phyloP scores from a whole-genome alignment of 1,140 invertebrate species.

The Drosophila biarmipes region DNA sequence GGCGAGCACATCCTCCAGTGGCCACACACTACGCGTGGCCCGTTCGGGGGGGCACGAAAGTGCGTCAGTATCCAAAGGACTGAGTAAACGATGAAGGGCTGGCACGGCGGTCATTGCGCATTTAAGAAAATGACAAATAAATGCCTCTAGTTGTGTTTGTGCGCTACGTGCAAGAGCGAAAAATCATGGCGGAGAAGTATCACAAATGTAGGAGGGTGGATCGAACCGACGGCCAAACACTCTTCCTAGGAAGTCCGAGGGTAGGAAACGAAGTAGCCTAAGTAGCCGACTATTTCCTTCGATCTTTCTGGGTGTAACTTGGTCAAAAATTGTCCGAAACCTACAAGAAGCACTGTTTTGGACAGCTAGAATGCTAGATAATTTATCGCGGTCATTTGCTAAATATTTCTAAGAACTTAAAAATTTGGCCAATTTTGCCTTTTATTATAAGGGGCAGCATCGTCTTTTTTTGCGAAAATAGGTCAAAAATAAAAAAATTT shows the following conservation, averaged over 20 bases:
- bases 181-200: conserved; percentile 9
- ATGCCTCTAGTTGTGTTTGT: conserved; percentile 32
- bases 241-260: not conserved
- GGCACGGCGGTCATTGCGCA: conserved; percentile 60
- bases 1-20: conserved; percentile 35
- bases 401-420: too few species aligned
- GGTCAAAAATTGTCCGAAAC: too few species aligned
- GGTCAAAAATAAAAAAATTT: too few species aligned
- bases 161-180: conserved; percentile 37
- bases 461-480: too few species aligned
- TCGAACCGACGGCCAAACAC: not conserved
- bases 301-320: too few species aligned
- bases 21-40: conserved; percentile 30
- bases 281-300: too few species aligned
- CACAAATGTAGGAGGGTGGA: not conserved
- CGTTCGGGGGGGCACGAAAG: conserved; percentile 35
- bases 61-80: conserved; percentile 53
- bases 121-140: conserved; percentile 65
- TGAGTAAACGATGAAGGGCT: not conserved
- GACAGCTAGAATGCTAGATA: too few species aligned
- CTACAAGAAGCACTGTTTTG: too few species aligned
- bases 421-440: too few species aligned
- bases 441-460: too few species aligned
- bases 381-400: too few species aligned
- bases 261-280: too few species aligned